Evolutionary conservation across 23 tunicate species (phyloP).

Genomic region (Phallusia fumigata): DNA sequence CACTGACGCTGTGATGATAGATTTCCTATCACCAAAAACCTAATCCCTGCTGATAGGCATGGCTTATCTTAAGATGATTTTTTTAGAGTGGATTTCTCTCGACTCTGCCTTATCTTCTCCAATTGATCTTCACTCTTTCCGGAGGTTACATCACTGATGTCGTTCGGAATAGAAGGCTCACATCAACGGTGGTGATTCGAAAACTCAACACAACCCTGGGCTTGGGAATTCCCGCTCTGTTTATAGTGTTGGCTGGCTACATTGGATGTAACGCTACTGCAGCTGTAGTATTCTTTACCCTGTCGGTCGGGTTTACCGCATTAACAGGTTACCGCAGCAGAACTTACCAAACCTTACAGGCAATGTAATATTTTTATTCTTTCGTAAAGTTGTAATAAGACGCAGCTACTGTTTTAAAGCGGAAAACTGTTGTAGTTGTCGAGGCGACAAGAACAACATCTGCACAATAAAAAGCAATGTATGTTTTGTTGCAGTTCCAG

Average conservation of each 20-base stretch:
- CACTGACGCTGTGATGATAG: background rate
- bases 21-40: background rate
- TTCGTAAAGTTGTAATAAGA: no score
- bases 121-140: constrained; percentile 37
- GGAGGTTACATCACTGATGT: constrained; percentile 70
- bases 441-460: no score
- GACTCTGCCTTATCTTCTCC: constrained; percentile 57
- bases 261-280: constrained; percentile 61
- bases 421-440: no score
- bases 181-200: constrained; percentile 28
- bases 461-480: no score
- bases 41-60: background rate
- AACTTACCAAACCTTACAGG: background rate
- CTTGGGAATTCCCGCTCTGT: constrained; percentile 52
- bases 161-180: constrained; percentile 7
- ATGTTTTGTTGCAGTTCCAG: constrained; percentile 51
- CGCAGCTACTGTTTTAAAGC: no score
- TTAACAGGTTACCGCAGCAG: constrained; percentile 74
- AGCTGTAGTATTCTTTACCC: constrained; percentile 57
- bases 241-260: constrained; percentile 65
- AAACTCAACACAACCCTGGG: constrained; percentile 74
- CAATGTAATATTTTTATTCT: no score
- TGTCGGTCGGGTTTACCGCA: constrained; percentile 56
- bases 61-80: background rate
- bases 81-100: constrained; percentile 62